Percentiles rank a stretch among this genome's conserved stretches.
Evolutionary conservation across 2,113 vertebrate species (phyloP).

Genomic region (Heterocephalus glaber): DNA sequence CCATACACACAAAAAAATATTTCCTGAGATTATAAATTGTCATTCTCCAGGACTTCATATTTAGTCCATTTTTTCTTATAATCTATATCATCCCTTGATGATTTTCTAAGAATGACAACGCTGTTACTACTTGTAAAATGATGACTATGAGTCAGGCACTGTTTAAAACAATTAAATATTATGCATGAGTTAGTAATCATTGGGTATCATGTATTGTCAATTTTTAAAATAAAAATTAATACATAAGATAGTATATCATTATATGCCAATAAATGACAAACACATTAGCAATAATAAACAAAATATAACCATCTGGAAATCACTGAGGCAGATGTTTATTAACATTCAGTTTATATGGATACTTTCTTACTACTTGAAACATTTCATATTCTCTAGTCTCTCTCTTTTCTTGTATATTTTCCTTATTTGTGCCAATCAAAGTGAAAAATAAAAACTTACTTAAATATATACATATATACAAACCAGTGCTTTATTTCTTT

Average conservation of each 20-base stretch:
- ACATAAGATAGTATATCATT: not conserved
- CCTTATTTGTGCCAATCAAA: not conserved
- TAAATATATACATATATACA: not conserved
- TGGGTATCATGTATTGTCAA: not conserved
- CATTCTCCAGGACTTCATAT: not conserved
- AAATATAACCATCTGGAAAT: not conserved
- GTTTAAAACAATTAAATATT: not conserved
- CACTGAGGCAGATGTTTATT: not conserved
- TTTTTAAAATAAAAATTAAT: not conserved
- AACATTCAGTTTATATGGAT: not conserved
- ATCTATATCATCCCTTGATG: not conserved
- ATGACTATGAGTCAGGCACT: not conserved
- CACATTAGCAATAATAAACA: not conserved
- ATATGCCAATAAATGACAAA: not conserved
- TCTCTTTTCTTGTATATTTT: not conserved
- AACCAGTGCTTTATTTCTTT: not conserved
- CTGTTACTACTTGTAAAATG: not conserved
- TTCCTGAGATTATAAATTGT: not conserved
- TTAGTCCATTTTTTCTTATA: not conserved
- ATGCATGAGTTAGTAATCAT: not conserved
- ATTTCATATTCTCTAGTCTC: not conserved
- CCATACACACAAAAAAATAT: not conserved
- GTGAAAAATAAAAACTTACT: not conserved
- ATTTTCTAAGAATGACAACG: not conserved
- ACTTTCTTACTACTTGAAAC: not conserved